A percentile compares a stretch with the other conserved stretches of the same genome.
These are phyloP conservation scores for Lordiphosa andalusiaca DNA, from an alignment of 2,888 invertebrate species.

Conservation along the genomic window DNA sequence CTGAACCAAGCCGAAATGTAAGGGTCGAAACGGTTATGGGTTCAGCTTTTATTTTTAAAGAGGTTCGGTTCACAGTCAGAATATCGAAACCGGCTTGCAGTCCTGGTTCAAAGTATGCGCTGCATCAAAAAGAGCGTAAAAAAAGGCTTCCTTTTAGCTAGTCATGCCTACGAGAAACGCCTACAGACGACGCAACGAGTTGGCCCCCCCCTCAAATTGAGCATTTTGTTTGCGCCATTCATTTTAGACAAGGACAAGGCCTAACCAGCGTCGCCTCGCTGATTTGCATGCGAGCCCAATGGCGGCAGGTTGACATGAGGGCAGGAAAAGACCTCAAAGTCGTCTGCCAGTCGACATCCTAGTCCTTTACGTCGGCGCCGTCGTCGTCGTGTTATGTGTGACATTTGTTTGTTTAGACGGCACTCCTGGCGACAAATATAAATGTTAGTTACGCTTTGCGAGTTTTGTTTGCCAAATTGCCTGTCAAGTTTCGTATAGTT, in stretches of 20 bases:
- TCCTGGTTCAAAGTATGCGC: not conserved
- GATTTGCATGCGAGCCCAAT: conserved; percentile 55
- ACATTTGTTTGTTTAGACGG: conserved; percentile 63
- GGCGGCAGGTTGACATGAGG: conserved; percentile 24
- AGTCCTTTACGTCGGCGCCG: conserved; percentile 13
- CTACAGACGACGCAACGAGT: conserved; percentile 5
- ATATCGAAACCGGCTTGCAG: too few relatives aligned
- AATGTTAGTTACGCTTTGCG: conserved; percentile 68
- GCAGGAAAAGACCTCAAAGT: conserved; percentile 48
- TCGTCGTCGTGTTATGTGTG: conserved; percentile 53
- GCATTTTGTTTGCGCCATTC: conserved; percentile 55
- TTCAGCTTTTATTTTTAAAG: too few relatives aligned
- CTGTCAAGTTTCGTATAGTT: conserved; percentile 51
- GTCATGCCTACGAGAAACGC: not conserved
- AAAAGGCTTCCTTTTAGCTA: not conserved
- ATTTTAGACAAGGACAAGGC: conserved; percentile 23
- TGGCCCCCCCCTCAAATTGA: conserved; percentile 55
- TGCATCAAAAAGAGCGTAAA: not conserved
- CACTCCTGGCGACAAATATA: conserved; percentile 67
- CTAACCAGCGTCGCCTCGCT: conserved; percentile 49
- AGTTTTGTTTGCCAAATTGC: conserved; percentile 66
- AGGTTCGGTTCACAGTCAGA: too few relatives aligned
- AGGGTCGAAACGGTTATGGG: too few relatives aligned
- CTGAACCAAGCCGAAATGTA: too few relatives aligned
- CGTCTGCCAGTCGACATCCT: conserved; percentile 41